Evolutionary conservation across 1,140 invertebrate genomes (phyloP).

Genomic region (Trachymyrmex septentrionalis): DNA sequence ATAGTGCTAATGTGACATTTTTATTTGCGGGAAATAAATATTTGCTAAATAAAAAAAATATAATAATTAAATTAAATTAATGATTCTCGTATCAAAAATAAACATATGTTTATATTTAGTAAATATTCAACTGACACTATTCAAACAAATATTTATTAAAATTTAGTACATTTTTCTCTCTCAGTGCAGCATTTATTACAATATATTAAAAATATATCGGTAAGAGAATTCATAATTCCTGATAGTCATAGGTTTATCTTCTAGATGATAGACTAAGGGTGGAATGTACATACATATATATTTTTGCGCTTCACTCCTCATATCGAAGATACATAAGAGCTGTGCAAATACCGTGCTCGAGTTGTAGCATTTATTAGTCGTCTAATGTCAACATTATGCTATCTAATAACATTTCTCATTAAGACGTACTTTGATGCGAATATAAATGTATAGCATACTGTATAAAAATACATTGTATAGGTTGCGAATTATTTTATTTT

Average conservation of each 20-base stretch:
- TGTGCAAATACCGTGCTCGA: slow-evolving; percentile 66
- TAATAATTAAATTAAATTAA: too few species aligned
- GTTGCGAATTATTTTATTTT: slow-evolving; percentile 19
- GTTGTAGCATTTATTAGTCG: slow-evolving; percentile 72
- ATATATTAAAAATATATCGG: not conserved
- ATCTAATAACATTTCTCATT: slow-evolving; percentile 61
- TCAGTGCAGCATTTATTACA: slow-evolving; percentile 6
- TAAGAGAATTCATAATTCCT: not conserved
- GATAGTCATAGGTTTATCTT: slow-evolving; percentile 27
- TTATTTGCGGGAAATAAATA: too few species aligned
- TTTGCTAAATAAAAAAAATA: too few species aligned
- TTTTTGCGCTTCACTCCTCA: slow-evolving; percentile 62
- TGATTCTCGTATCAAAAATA: too few species aligned
- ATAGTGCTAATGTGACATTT: too few species aligned
- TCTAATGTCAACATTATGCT: slow-evolving; percentile 63
- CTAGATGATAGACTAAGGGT: slow-evolving; percentile 70
- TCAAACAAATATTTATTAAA: too few species aligned
- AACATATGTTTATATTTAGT: too few species aligned
- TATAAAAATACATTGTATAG: not conserved
- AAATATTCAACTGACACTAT: too few species aligned
- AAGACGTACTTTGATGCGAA: slow-evolving; percentile 13
- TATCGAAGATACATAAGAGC: slow-evolving; percentile 64
- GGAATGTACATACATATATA: slow-evolving; percentile 72
- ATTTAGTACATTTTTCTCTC: not conserved
- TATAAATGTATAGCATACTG: not conserved